phyloP scores from a whole-genome alignment of 2,113 vertebrate species.

The Mandrillus leucophaeus region DNA sequence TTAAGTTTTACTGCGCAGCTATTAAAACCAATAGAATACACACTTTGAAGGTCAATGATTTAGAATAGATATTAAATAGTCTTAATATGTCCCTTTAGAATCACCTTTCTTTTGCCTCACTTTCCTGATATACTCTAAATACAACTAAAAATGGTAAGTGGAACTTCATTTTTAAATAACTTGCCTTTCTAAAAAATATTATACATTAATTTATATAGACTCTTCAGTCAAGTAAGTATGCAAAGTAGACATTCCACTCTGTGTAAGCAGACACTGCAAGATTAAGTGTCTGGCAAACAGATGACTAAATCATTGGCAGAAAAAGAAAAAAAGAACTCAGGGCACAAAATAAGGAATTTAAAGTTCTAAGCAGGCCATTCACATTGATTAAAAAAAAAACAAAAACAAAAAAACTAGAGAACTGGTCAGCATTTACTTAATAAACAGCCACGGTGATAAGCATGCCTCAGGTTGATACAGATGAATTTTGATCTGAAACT shows the following conservation, averaged over 20 bases:
- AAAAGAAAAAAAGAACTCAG: background rate
- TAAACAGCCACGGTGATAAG: background rate
- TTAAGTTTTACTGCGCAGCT: constrained; percentile 19
- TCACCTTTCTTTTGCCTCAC: background rate
- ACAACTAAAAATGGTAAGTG: background rate
- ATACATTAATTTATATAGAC: background rate
- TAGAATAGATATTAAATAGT: constrained; percentile 15
- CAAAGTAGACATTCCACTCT: background rate
- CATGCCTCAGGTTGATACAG: background rate
- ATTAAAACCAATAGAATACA: constrained; percentile 51
- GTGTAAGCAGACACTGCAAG: background rate
- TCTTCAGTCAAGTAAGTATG: background rate
- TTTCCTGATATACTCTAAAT: background rate
- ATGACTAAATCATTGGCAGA: background rate
- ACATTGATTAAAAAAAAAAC: background rate
- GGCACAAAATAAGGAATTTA: background rate
- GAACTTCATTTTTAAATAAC: constrained; percentile 40
- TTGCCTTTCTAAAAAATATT: background rate
- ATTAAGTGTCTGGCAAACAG: background rate
- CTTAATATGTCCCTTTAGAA: background rate
- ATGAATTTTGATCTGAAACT: constrained; percentile 25
- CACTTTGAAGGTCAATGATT: constrained; percentile 21
- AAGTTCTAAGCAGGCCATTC: background rate
- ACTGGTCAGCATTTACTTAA: background rate
- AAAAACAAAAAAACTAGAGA: background rate